A percentile compares a stretch with the other conserved stretches of the same genome.
These are phyloP conservation scores for Zaprionus capensis DNA, from an alignment of 1,140 invertebrate genomes.

Conservation along the genomic window DNA sequence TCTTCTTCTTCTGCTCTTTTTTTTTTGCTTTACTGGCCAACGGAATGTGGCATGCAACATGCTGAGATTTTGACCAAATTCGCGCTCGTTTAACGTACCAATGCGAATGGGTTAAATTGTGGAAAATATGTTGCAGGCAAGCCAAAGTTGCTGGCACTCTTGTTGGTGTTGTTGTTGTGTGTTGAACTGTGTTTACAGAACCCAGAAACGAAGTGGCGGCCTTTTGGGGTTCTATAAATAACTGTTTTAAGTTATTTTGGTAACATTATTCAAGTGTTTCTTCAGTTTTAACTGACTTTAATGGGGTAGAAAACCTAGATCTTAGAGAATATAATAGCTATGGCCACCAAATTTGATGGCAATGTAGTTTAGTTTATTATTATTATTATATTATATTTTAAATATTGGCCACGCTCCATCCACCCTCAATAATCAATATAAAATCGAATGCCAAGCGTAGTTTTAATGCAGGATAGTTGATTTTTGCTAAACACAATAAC, in stretches of 20 bases:
- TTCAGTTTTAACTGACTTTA: neutral
- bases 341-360: too few relatives aligned
- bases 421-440: too few relatives aligned
- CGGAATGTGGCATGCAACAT: slow-evolving; percentile 36
- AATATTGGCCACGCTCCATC: too few relatives aligned
- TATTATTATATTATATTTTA: too few relatives aligned
- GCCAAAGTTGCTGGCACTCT: neutral
- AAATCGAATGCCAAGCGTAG: too few relatives aligned
- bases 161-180: neutral
- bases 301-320: neutral
- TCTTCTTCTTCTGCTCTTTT: neutral
- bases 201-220: neutral
- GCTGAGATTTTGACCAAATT: slow-evolving; percentile 30
- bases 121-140: slow-evolving; percentile 8
- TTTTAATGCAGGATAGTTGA: too few relatives aligned
- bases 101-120: slow-evolving; percentile 5
- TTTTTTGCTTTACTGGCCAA: neutral
- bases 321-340: too few relatives aligned
- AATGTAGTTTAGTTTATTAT: too few relatives aligned
- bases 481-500: too few relatives aligned
- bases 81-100: slow-evolving; percentile 2
- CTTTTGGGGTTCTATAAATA: neutral
- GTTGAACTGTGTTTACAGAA: neutral
- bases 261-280: neutral
- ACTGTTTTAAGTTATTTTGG: neutral